Evolutionary conservation across 2,888 invertebrate species (phyloP).

Genomic region (Amorpha juglandis): DNA sequence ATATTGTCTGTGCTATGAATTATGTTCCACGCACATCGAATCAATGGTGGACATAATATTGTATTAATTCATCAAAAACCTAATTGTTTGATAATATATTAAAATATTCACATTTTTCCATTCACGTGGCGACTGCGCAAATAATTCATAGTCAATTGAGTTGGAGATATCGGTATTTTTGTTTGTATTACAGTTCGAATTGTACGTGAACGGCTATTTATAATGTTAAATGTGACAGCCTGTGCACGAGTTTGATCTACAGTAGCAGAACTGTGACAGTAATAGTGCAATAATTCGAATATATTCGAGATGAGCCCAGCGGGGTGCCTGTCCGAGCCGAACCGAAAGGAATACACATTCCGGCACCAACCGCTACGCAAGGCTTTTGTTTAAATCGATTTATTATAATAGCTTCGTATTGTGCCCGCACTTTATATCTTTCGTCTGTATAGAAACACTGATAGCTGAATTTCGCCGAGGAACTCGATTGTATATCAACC

Average conservation of each 20-base stretch:
- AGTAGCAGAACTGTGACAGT: constrained; percentile 66
- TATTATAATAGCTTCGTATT: constrained; percentile 49
- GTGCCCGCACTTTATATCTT: constrained; percentile 33
- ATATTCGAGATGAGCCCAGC: constrained; percentile 68
- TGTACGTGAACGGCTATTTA: constrained; percentile 18
- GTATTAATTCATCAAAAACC: not conserved
- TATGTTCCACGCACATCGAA: not conserved
- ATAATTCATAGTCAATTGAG: constrained; percentile 14
- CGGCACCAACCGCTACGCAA: constrained; percentile 40
- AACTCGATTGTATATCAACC: constrained; percentile 23
- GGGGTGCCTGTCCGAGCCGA: constrained; percentile 56
- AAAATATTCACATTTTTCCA: constrained; percentile 4
- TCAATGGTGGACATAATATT: not conserved
- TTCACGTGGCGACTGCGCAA: not conserved
- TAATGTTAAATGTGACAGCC: constrained; percentile 48
- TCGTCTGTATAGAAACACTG: constrained; percentile 29
- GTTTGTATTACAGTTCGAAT: constrained; percentile 9
- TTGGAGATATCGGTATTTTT: constrained; percentile 22
- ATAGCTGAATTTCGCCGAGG: constrained; percentile 24
- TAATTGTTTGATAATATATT: constrained; percentile 11
- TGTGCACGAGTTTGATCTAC: constrained; percentile 67
- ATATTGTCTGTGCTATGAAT: not conserved
- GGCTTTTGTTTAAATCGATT: constrained; percentile 55
- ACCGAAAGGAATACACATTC: constrained; percentile 51
- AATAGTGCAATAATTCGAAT: constrained; percentile 70